Evolutionary conservation across 1,140 invertebrate species (phyloP), one percentile per base, ranked within the genome.

Genomic region (Psilanteris sp.): DNA sequence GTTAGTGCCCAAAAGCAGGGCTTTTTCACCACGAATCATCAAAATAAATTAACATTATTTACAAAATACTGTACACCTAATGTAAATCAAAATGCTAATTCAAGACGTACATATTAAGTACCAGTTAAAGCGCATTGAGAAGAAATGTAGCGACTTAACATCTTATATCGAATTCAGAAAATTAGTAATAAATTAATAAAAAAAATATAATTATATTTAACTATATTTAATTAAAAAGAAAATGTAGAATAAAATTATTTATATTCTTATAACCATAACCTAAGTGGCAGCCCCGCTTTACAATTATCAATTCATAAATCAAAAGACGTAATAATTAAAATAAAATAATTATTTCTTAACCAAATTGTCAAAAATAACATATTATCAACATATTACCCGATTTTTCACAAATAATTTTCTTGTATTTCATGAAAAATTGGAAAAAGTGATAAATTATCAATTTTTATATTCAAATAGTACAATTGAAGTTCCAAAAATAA

Each of bases 21-120:
- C 1, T 34, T 24, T 4, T 59, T 50, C n/a, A 50, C 4, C 13
- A 24, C 22, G 8, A 44, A 4, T 64, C 4, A 37, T 46, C 43
- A 46, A 70, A 70, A 70, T 61, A 70, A 70, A 11, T 70, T 70
- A 70, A 70, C 43, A 59, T 48, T 67, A 67, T 67, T 52, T 61
- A 70, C 54, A 70, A 43, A 61, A 70, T 52, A 52, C 54, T 70
- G 54, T 70, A 70, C 54, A 61, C 13, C 14, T 52, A 59, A 29
- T 15, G 32, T 20, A 43, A 54, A 31, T 14, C 14, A 37, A 29
- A 7, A 50, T 34, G 26, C 1, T 6, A 50, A 39, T 39, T 48
- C 1, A 15, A 50, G 26, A 39, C 54, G 43, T 59, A 68, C 36
- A 64, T 14, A 32, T 31, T 52, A 11, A 43, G 18, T 66, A 20